A percentile compares a stretch with the other conserved stretches of the same genome.
Evolutionary conservation across 2,888 invertebrate species (phyloP).

Genomic region (Bombylius discolor): DNA sequence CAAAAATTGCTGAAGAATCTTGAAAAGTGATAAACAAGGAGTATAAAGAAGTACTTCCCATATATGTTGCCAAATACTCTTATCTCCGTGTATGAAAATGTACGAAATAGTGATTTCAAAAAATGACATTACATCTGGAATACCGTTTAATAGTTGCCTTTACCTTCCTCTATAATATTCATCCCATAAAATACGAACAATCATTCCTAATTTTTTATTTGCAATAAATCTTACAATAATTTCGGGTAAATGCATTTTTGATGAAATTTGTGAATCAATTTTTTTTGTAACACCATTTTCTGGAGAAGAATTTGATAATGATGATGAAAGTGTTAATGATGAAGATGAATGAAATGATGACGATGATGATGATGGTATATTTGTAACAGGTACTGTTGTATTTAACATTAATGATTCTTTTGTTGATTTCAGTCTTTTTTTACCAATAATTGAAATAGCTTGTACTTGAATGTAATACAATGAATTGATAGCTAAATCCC

Average conservation of each 20-base stretch:
- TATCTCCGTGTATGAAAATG: no score
- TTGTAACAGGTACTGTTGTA: constrained; percentile 39
- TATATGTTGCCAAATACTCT: no score
- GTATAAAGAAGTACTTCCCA: no score
- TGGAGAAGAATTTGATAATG: not conserved
- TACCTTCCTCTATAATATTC: constrained; percentile 31
- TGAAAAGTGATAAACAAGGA: no score
- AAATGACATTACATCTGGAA: no score
- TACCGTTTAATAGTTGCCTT: constrained; percentile 8
- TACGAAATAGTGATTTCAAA: no score
- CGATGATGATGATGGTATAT: not conserved
- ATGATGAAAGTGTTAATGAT: no score
- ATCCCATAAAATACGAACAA: constrained; percentile 32
- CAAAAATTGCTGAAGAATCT: no score
- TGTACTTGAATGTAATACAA: constrained; percentile 69
- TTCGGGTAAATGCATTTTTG: not conserved
- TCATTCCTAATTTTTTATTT: constrained; percentile 33
- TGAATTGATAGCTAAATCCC: constrained; percentile 51
- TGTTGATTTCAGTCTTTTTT: constrained; percentile 52
- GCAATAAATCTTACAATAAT: constrained; percentile 21
- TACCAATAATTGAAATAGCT: constrained; percentile 56
- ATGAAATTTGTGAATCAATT: not conserved
- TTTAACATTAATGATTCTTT: constrained; percentile 59
- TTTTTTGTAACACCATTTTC: constrained; percentile 3
- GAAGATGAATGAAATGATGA: no score